Conservation (phyloP, 1,140 invertebrate species). For the Eumaeus atala region DNA sequence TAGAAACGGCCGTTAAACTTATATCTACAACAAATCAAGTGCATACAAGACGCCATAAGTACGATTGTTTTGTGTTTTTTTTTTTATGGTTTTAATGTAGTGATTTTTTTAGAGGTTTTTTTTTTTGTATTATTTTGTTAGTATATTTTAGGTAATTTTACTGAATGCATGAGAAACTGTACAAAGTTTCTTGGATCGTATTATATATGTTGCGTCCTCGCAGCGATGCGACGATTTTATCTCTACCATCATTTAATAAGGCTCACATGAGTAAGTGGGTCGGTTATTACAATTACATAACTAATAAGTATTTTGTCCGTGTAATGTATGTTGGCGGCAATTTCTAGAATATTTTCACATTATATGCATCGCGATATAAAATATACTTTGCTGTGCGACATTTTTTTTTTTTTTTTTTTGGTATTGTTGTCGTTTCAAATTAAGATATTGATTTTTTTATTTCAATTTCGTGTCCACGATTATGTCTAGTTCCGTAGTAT, state of each 20-base stretch:
- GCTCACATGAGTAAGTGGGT: conserved; percentile 7
- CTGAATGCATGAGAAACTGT: no score
- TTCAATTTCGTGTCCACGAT: no score
- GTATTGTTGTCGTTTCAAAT: no score
- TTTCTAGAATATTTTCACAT: conserved; percentile 3
- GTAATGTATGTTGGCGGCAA: not conserved
- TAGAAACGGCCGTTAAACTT: conserved; percentile 27
- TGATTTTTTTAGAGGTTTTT: not conserved
- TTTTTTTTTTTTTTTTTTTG: not conserved
- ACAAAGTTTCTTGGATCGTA: no score
- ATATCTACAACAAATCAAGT: conserved; percentile 32
- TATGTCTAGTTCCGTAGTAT: no score
- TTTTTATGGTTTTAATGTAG: not conserved
- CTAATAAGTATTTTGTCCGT: not conserved
- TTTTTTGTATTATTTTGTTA: no score
- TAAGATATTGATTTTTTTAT: no score
- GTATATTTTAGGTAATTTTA: no score
- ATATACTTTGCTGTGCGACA: not conserved
- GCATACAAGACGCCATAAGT: conserved; percentile 21
- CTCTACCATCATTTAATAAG: conserved; percentile 7
- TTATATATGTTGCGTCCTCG: no score
- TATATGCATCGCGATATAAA: not conserved
- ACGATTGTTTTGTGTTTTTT: conserved; percentile 18
- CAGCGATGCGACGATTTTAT: conserved; percentile 3
- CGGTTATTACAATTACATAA: conserved; percentile 3